Evolutionary conservation across 1,140 invertebrate genomes (phyloP), one percentile per base, ranked within the genome.

Genomic region (Diorhabda sublineata): DNA sequence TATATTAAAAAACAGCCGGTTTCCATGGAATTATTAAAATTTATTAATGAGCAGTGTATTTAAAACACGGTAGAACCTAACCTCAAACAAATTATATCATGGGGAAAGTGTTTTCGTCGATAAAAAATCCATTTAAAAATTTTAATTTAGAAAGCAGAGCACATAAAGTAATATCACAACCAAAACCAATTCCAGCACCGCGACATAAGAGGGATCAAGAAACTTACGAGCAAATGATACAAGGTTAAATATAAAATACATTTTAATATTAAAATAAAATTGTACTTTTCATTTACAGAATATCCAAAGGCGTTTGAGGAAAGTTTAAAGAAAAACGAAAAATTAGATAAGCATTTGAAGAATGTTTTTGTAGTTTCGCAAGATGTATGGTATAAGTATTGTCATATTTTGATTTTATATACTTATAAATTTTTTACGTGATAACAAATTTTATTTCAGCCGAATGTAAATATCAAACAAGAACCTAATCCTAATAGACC

Each of bases 121-220:
- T 88, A 8, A 74, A 73, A 42, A 79, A 83, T 45, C 84, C 85
- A 42, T 65, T 85, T 3, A 83, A 83, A 73, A 83, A 83, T 58
- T 91, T 88, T 73, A 92, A 92, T 79, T 84, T 90, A 5, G 90
- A 90, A 76, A 88, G 87, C 77, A 84, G 91, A 70, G 90, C 89
- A 8, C 85, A 88, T 73, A 87, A 86, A 76, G 76, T 89, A 11
- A 85, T 93, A 71, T 86, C 85, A 0, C 85, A 85, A 78, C 84
- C 88, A 56, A 92, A 92, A 81, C 89, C 87, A 8, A 78, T 74
- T 42, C 81, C 85, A 45, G 90, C 91, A 42, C 91, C 91, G 1
- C 85, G 80, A 73, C 85, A 87, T 78, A 79, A 85, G 5, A 81
- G 83, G 2, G 86, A 85, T 61, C 57, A 85, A 58, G 82, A 86